Evolutionary conservation across 2,888 invertebrate genomes (phyloP), one percentile per base, ranked within the genome.

Genomic region (Sminthurinus aureus): DNA sequence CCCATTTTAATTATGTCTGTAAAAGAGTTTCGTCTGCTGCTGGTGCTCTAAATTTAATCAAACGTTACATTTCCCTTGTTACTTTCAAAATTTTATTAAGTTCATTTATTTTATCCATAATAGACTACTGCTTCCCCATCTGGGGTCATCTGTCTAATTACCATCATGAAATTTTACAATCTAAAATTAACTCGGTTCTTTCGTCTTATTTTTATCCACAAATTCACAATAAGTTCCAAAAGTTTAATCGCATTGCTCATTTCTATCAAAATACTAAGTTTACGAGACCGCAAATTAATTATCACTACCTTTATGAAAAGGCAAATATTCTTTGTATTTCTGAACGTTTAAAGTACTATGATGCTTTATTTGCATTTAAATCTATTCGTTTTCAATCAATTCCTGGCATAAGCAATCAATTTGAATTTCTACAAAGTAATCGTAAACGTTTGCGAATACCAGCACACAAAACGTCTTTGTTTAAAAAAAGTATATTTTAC

Each of bases 1-100:
- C n/a, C 0, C 79, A 67, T 79, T 69, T 67, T 38, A 12, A 38
- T 0, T 38, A 67, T 79, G 79, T 79, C 4, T 38, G 22, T 20
- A 50, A 11, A 15, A 20, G 24, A 24, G 67, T 79, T 12, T 79
- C 79, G 0, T 50, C 50, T 4, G 26, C 79, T 0, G 58, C 38
- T 2, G 79, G 79, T 13, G 15, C 18, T 15, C 38, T 79, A 1
- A 20, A 18, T 0, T 26, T 50, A 20, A 67, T 79, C 12, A 79
- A 79, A 67, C 26, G 79, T 15, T 76, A 20, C n/a, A 50, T 76
- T 18, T n/a, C 11, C 9, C 18, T n/a, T 6, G 18, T 51, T 13
- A 22, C 22, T 0, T 76, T 76, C 12, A 52, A 51, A 11, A 51
- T 52, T 58, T 11, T 52, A 13, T 11, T 77, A 18, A 77, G 58